Evolutionary conservation across 2,888 invertebrate species (phyloP), one percentile per base, ranked within the genome.

Genomic region (Agrotis segetum): DNA sequence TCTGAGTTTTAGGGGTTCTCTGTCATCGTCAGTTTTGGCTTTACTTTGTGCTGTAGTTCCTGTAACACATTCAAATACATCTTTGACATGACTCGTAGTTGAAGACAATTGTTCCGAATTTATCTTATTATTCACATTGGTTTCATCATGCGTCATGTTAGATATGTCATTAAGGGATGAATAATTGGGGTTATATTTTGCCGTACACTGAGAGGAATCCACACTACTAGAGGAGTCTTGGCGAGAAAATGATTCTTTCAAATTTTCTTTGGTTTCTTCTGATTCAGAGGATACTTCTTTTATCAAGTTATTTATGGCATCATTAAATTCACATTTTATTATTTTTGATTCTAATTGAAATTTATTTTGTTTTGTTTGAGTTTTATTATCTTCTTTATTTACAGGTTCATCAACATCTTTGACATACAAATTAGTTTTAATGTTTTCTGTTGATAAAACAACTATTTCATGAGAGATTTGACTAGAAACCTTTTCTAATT

Each of bases 121-220:
- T 79, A 60, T 68, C 82, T 91, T 89, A 71, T 81, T 86, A 72
- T 66, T 86, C 67, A 90, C 88, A 79, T 64, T 85, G 60, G 71
- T 71, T 74, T 96, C 96, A 81, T 96, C 96, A 87, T 96, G 96
- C 90, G 96, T 87, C 82, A 97, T 92, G 84, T 97, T 96, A 86
- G 96, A 94, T 64, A 97, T 95, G 88, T 97, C 97, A 85, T 96
- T 96, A 61, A 97, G 92, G 81, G 97, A 97, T 64, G 97, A 97
- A 87, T 93, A 94, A 73, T 94, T 94, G 50, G 97, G 97, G 85
- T 97, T 97, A 88, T 97, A 97, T 89, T 97, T 97, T 74, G 97
- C 97, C 46, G 98, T 98, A 90, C 97, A 97, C 85, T 97, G 97
- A 74, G 97, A 97, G 70, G 97, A 97, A 89, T 97, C 96, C 84